Percentiles rank a stretch among this genome's conserved stretches.
These are phyloP conservation scores for Cotesia typhae DNA, from an alignment of 1,140 invertebrate species.

Conservation along the genomic window DNA sequence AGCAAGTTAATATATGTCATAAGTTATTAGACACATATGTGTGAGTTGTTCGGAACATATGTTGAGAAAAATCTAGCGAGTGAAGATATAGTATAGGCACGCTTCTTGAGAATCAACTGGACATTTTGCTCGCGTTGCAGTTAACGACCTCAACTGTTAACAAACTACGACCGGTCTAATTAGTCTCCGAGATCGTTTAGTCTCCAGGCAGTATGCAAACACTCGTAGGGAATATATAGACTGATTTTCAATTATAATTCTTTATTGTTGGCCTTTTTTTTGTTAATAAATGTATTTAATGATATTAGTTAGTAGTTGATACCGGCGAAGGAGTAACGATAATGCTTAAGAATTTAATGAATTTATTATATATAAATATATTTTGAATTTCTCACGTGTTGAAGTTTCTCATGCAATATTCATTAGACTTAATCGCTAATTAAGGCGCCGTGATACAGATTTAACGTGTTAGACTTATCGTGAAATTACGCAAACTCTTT, in stretches of 20 bases:
- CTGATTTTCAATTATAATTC: slow-evolving; percentile 16
- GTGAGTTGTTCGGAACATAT: background rate
- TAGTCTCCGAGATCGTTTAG: slow-evolving; percentile 34
- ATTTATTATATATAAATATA: background rate
- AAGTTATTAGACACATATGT: background rate
- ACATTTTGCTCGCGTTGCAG: slow-evolving; percentile 33
- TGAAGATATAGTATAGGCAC: background rate
- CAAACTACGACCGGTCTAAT: slow-evolving; percentile 47
- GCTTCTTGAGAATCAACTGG: slow-evolving; percentile 3
- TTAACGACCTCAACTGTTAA: slow-evolving; percentile 49
- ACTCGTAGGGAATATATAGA: background rate
- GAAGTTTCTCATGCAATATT: slow-evolving; percentile 46
- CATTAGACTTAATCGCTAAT: slow-evolving; percentile 37
- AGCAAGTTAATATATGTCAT: background rate
- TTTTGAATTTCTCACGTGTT: background rate
- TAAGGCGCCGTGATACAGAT: slow-evolving; percentile 20
- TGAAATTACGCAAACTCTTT: slow-evolving; percentile 16
- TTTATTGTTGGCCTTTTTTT: background rate
- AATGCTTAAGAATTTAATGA: slow-evolving; percentile 14
- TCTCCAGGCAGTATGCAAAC: slow-evolving; percentile 1
- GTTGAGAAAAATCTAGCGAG: too few species aligned
- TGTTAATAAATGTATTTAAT: background rate
- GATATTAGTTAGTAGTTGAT: too few species aligned
- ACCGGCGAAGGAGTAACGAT: background rate
- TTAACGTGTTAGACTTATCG: slow-evolving; percentile 22